Evolutionary conservation across 2,888 invertebrate species (phyloP).

Genomic region (Noctua fimbriata): DNA sequence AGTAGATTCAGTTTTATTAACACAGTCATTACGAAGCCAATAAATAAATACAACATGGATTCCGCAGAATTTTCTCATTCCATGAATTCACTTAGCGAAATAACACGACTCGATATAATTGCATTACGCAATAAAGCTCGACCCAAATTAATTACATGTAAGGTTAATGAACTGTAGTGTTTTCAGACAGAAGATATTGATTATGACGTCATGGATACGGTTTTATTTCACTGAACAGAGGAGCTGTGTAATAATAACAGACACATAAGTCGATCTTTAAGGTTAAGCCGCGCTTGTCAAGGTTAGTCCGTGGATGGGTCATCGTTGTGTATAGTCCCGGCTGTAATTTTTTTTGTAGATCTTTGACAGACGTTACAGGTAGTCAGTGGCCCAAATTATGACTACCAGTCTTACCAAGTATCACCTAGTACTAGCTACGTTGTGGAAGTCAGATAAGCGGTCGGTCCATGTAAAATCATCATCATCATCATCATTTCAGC

Average conservation of each 20-base stretch:
- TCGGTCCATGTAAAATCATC: too few relatives aligned
- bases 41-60: not conserved
- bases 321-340: not conserved
- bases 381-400: not conserved
- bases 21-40: not conserved
- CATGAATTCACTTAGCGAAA: slow-evolving; percentile 17
- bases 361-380: too few relatives aligned
- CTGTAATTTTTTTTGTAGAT: too few relatives aligned
- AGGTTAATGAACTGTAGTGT: slow-evolving; percentile 20
- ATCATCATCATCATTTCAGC: too few relatives aligned
- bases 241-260: not conserved
- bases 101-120: slow-evolving; percentile 20
- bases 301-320: not conserved
- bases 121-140: slow-evolving; percentile 38
- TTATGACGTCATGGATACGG: not conserved
- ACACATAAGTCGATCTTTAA: not conserved
- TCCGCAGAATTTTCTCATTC: not conserved
- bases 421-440: too few relatives aligned
- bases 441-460: too few relatives aligned
- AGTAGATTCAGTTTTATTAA: not conserved
- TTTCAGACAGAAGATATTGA: slow-evolving; percentile 5
- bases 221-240: not conserved
- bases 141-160: slow-evolving; percentile 36
- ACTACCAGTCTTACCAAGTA: too few relatives aligned
- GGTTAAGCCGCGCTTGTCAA: not conserved